Percentiles rank a stretch among this genome's conserved stretches.
Conservation (phyloP, 2,888 invertebrate genomes). For the Hirtodrosophila cameraria region DNA sequence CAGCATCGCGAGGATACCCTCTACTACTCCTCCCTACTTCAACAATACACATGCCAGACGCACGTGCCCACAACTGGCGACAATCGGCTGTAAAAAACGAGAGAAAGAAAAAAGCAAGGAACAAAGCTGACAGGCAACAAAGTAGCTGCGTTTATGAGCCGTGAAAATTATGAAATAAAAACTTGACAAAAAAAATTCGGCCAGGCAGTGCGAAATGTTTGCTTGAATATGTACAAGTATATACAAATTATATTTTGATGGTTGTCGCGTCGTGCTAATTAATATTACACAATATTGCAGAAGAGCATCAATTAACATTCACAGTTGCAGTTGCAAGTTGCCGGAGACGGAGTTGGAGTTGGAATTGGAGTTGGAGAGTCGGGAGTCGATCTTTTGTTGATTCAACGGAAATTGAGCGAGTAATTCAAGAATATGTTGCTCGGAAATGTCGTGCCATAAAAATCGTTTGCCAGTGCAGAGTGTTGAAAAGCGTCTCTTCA, state of each 20-base stretch:
- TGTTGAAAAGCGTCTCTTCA: slow-evolving; percentile 61
- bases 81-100: slow-evolving; percentile 10
- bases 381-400: slow-evolving; percentile 45
- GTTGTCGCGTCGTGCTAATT: slow-evolving; percentile 56
- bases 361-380: not conserved
- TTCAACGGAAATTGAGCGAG: slow-evolving; percentile 82
- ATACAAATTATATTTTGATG: slow-evolving; percentile 58
- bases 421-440: slow-evolving; percentile 77
- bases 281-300: slow-evolving; percentile 65
- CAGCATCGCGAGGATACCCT: slow-evolving; percentile 6
- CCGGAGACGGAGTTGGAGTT: slow-evolving; percentile 5
- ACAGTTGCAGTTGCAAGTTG: slow-evolving; percentile 13
- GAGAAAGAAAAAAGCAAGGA: not conserved
- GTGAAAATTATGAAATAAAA: slow-evolving; percentile 65
- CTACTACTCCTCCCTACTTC: not conserved
- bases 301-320: slow-evolving; percentile 52
- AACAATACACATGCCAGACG: slow-evolving; percentile 16
- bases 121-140: slow-evolving; percentile 57
- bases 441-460: slow-evolving; percentile 75
- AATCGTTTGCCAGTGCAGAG: slow-evolving; percentile 60
- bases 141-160: slow-evolving; percentile 70
- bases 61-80: slow-evolving; percentile 47
- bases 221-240: slow-evolving; percentile 10
- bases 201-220: slow-evolving; percentile 22
- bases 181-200: slow-evolving; percentile 26